Conservation (phyloP, 2,888 invertebrate species). For the Diloba caeruleocephala region DNA sequence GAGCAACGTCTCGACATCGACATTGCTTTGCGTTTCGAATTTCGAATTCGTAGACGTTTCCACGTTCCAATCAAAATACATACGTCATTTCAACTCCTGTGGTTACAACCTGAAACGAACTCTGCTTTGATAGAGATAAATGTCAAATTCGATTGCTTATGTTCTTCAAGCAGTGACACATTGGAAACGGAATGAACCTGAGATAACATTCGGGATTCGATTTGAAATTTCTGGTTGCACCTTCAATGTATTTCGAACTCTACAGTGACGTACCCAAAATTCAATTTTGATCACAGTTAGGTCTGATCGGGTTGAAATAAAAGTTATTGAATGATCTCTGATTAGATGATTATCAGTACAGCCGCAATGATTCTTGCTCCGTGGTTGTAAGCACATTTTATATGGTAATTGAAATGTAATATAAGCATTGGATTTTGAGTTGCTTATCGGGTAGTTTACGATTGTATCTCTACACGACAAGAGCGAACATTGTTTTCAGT, state of each 20-base stretch:
- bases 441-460: constrained; percentile 80
- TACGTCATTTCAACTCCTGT: constrained; percentile 58
- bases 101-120: constrained; percentile 55
- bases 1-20: constrained; percentile 64
- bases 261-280: constrained; percentile 62
- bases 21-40: constrained; percentile 79
- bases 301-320: constrained; percentile 76
- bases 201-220: constrained; percentile 81
- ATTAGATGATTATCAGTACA: constrained; percentile 88
- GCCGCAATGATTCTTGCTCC: constrained; percentile 76
- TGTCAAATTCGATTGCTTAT: constrained; percentile 61
- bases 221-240: constrained; percentile 68
- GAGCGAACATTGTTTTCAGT: constrained; percentile 65
- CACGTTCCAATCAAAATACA: constrained; percentile 61
- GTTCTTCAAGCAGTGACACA: constrained; percentile 63
- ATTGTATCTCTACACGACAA: constrained; percentile 63
- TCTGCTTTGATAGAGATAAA: constrained; percentile 59
- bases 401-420: constrained; percentile 88
- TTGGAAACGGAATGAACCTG: constrained; percentile 72
- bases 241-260: constrained; percentile 65
- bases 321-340: constrained; percentile 86
- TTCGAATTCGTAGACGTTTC: constrained; percentile 77
- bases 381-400: constrained; percentile 81
- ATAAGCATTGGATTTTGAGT: constrained; percentile 80
- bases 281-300: constrained; percentile 57